Base-by-base conservation (phyloP, 2,888 invertebrate species). In the Scrobipalpa costella region DNA sequence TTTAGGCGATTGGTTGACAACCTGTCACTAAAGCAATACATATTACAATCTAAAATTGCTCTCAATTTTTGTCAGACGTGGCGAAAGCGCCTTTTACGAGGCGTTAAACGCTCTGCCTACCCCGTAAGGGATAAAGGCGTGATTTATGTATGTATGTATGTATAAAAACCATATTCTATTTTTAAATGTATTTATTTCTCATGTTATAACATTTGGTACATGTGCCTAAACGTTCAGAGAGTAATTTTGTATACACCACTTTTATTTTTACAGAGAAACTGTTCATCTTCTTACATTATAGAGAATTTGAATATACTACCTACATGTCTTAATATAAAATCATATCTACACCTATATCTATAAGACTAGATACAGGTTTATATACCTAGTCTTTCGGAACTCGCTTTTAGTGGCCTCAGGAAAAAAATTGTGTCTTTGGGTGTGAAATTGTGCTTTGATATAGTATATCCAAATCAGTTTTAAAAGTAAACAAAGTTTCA, bases 241-340 rank as follows among this genome's bases (percentile, higher is more conserved):
- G 79, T 55, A 62, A 83, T 74, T 85, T 83, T 79, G 80, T 79
- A 80, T 84, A 87, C 80, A 81, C 77, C 77, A 74, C 79, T 73
- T 73, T 81, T 83, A 81, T 79, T 74, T 73, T 81, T 82, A 81
- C 80, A 83, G 75, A 83, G 76, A 79, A 76, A 79, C 67, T 68
- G 73, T 72, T 73, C 69, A 72, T n/a, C n/a, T n/a, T n/a, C n/a
- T n/a, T 77, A 81, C 73, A 74, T 80, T 78, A 74, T 76, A 81
- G 77, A 83, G 74, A 85, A 90, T 88, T 89, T 86, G 83, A 88
- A 86, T 86, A 88, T 81, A 80, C 88, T 89, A 90, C 77, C 90
- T 89, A 90, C 88, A 80, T 73, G 74, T 81, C 81, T 88, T 88
- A 87, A 15, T 86, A 88, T 73, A 86, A 88, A 88, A 87, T 78